A percentile compares a stretch with the other conserved stretches of the same genome.
These are phyloP conservation scores for Dissostichus mawsoni DNA, from an alignment of 2,113 vertebrate species.

Conservation along the genomic window DNA sequence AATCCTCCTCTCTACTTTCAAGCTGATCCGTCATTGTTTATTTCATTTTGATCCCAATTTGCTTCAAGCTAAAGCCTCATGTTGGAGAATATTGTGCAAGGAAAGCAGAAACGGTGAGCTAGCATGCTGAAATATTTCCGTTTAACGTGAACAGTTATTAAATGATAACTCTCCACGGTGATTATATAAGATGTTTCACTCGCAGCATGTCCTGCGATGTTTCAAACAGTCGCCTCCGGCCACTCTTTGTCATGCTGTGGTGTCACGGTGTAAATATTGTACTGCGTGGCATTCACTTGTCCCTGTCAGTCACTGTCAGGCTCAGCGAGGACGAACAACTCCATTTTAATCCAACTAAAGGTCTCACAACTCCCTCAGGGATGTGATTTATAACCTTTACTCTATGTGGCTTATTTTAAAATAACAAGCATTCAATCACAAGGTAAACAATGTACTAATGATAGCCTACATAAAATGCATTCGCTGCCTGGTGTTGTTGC, in stretches of 20 bases:
- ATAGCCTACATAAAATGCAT: no score
- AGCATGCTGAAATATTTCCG: no score
- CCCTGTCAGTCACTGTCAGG: conserved; percentile 48
- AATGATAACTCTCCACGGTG: conserved; percentile 14
- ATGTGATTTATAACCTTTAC: not conserved
- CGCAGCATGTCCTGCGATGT: conserved; percentile 2
- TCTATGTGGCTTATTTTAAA: conserved; percentile 2
- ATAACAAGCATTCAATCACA: not conserved
- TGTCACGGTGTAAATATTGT: conserved; percentile 55
- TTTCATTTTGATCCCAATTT: not conserved
- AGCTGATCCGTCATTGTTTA: not conserved
- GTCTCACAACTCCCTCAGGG: not conserved
- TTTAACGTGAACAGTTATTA: not conserved
- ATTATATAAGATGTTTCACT: conserved; percentile 59
- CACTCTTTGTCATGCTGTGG: conserved; percentile 40
- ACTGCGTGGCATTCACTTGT: conserved; percentile 48
- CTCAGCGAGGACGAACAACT: conserved; percentile 14
- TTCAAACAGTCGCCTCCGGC: conserved; percentile 31
- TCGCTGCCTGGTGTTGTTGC: no score
- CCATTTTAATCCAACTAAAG: conserved; percentile 34
- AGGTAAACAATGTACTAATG: not conserved
- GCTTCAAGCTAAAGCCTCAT: not conserved
- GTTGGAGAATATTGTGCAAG: not conserved
- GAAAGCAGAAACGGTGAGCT: not conserved
- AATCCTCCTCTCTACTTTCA: not conserved